Percentiles rank a stretch among this genome's conserved stretches.
These are phyloP conservation scores for Drosophila aldrichi DNA, from an alignment of 2,888 invertebrate species.

Conservation along the genomic window DNA sequence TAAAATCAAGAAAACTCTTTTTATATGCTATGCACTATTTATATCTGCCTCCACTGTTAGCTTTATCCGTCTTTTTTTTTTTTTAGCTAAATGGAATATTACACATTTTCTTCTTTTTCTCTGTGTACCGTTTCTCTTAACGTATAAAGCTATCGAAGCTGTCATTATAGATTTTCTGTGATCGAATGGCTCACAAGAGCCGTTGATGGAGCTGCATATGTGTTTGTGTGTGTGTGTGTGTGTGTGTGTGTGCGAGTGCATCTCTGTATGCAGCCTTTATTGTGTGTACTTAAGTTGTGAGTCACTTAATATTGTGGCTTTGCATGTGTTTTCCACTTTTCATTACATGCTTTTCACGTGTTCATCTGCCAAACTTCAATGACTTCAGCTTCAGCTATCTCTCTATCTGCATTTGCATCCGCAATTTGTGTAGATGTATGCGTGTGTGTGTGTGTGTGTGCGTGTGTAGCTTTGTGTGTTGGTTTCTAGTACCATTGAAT, in stretches of 20 bases:
- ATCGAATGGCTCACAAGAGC: constrained; percentile 68
- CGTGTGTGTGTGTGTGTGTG: constrained; percentile 11
- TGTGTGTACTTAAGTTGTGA: constrained; percentile 56
- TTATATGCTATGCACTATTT: too few species aligned
- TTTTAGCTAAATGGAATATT: constrained; percentile 25
- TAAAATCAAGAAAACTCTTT: too few species aligned
- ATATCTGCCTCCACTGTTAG: constrained; percentile 4
- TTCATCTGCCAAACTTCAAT: constrained; percentile 62
- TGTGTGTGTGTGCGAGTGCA: too few species aligned
- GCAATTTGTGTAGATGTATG: constrained; percentile 14
- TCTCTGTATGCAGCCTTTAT: constrained; percentile 36
- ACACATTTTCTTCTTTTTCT: constrained; percentile 18
- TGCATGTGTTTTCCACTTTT: constrained; percentile 64
- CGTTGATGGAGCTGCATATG: constrained; percentile 48
- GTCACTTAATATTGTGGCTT: constrained; percentile 72
- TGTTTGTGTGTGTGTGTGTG: neutral
- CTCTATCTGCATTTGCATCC: constrained; percentile 20
- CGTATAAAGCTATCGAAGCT: constrained; percentile 63
- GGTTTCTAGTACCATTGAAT: constrained; percentile 74
- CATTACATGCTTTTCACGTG: constrained; percentile 62
- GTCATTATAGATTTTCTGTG: constrained; percentile 76
- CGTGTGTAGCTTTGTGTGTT: constrained; percentile 36
- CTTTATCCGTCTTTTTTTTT: neutral
- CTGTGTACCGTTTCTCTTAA: constrained; percentile 25
- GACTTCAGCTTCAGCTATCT: constrained; percentile 34